Conservation (phyloP, 2,797 vertebrate species). For the Protonibea diacanthus region DNA sequence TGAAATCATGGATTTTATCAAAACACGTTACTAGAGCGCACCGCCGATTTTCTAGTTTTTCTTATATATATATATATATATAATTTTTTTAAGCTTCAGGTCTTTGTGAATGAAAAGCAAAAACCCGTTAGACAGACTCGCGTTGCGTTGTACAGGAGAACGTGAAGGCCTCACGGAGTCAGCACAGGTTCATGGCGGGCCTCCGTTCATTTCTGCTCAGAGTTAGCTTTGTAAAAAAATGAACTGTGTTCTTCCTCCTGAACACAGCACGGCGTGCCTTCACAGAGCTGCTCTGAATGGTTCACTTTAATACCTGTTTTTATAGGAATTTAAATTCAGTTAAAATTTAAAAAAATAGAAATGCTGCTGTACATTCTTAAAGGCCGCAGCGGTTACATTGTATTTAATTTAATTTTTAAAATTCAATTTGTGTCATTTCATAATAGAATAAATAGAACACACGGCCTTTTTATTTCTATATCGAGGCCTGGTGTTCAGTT, state of each 20-base stretch:
- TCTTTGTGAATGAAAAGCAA: not conserved
- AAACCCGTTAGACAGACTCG: not conserved
- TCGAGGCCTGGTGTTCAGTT: not conserved
- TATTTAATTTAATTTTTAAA: not conserved
- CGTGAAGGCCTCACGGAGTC: conserved; percentile 5
- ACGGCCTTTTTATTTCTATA: not conserved
- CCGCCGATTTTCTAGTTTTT: not conserved
- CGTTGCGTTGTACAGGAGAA: not conserved
- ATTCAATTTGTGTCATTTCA: not conserved
- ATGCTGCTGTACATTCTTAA: not conserved
- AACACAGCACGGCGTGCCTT: not conserved
- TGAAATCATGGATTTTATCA: not conserved
- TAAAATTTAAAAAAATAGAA: not conserved
- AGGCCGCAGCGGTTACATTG: not conserved
- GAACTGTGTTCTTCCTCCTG: fast-evolving
- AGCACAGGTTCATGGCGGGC: not conserved
- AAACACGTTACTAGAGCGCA: not conserved
- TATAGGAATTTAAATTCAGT: not conserved
- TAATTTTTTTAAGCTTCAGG: not conserved
- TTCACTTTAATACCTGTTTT: fast-evolving
- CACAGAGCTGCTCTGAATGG: not conserved
- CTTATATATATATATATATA: not conserved
- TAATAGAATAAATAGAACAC: not conserved
- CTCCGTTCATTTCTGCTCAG: not conserved
- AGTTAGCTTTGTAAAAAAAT: no score